Evolutionary conservation across 1,140 invertebrate species (phyloP).

Genomic region (Conopomorpha cramerella): DNA sequence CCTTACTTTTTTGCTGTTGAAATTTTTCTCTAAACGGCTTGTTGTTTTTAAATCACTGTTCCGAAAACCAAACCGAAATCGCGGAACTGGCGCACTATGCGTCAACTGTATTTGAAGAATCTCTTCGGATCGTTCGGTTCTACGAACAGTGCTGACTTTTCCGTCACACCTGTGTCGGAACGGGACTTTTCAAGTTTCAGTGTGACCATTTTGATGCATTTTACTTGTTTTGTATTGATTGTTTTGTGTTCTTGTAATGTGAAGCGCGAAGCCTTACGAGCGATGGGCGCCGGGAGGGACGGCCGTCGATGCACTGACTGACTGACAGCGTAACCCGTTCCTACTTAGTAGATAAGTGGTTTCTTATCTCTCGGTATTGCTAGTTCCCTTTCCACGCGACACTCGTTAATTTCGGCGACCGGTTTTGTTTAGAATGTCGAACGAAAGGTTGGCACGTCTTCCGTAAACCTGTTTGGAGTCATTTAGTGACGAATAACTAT

Average conservation of each 20-base stretch:
- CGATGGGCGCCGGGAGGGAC: no score
- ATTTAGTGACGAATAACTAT: no score
- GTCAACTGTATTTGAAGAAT: slow-evolving; percentile 58
- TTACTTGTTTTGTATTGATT: slow-evolving; percentile 12
- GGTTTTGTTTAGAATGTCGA: no score
- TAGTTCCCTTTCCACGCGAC: no score
- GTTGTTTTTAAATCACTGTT: slow-evolving; percentile 12
- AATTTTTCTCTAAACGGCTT: slow-evolving; percentile 8
- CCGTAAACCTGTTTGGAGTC: no score
- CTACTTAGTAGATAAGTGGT: no score
- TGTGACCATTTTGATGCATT: slow-evolving; percentile 53
- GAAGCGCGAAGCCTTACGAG: slow-evolving; percentile 8
- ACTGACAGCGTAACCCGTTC: no score
- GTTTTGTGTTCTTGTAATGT: no score
- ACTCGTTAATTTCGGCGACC: no score
- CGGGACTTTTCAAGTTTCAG: slow-evolving; percentile 21
- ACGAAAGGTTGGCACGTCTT: no score
- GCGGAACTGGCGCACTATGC: slow-evolving; percentile 21
- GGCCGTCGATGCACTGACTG: no score
- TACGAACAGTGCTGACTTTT: slow-evolving; percentile 33
- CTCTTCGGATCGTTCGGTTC: slow-evolving; percentile 48
- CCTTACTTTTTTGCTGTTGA: neutral
- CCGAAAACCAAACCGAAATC: slow-evolving; percentile 17
- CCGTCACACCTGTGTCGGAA: slow-evolving; percentile 24
- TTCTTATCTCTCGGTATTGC: no score